Conservation (phyloP, 2,888 invertebrate genomes). For the Epsilonema sp. region DNA sequence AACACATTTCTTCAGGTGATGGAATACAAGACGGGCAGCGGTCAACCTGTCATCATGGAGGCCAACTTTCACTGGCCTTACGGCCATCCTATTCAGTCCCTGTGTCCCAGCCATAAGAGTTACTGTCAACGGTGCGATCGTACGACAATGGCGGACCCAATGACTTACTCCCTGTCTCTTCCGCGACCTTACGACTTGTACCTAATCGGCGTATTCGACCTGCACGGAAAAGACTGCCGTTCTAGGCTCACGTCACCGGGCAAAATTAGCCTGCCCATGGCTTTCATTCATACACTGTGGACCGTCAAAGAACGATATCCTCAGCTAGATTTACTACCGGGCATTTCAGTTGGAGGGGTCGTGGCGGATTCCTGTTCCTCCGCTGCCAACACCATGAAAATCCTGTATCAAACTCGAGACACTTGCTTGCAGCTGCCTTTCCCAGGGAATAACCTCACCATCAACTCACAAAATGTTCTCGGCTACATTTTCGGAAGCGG, state of each 20-base stretch:
- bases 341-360: constrained; percentile 4
- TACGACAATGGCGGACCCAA: not conserved
- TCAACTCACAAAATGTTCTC: not conserved
- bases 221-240: not conserved
- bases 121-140: not conserved
- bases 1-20: not conserved
- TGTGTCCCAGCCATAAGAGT: constrained; percentile 1
- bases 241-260: not conserved
- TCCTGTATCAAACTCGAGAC: not conserved
- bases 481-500: not conserved
- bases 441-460: constrained; percentile 1
- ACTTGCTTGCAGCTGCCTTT: not conserved
- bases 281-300: constrained; percentile 8
- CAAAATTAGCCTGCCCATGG: constrained; percentile 1
- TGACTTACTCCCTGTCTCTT: not conserved
- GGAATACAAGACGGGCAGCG: not conserved
- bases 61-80: not conserved
- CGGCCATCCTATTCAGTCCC: not conserved
- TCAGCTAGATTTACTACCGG: constrained; percentile 3
- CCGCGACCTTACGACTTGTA: constrained; percentile 4
- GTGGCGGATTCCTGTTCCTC: constrained; percentile 5
- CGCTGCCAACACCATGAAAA: not conserved
- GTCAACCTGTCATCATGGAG: not conserved
- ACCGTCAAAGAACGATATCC: constrained; percentile 5
- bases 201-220: constrained; percentile 7